A percentile compares a stretch with the other conserved stretches of the same genome.
These are phyloP conservation scores for Sarotherodon lohbergeri DNA, from an alignment of 2,113 vertebrate genomes.

Conservation along the genomic window DNA sequence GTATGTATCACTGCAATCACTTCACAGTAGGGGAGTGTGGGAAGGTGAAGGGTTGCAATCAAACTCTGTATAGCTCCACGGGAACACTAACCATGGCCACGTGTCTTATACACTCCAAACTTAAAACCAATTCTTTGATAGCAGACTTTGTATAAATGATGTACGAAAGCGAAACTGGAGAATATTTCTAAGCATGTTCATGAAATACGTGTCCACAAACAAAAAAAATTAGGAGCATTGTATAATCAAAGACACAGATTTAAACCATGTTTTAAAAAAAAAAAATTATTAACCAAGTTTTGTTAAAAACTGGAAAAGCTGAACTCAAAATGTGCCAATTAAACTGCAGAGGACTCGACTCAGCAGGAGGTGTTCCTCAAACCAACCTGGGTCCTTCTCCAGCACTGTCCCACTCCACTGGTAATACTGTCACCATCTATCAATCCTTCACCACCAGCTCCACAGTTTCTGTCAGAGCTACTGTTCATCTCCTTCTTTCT, in stretches of 20 bases:
- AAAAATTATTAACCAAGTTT: neutral
- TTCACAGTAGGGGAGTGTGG: neutral
- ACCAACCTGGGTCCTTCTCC: slow-evolving; percentile 1
- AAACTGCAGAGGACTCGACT: neutral
- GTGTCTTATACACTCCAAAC: neutral
- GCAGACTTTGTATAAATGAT: neutral
- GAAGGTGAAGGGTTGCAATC: neutral
- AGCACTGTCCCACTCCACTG: slow-evolving; percentile 7
- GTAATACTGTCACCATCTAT: slow-evolving; percentile 46
- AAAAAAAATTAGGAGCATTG: neutral
- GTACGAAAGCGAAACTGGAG: neutral
- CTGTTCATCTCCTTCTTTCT: slow-evolving; percentile 32
- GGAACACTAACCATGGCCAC: neutral
- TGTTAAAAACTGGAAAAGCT: neutral
- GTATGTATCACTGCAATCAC: slow-evolving; percentile 24
- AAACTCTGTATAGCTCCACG: neutral
- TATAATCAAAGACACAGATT: neutral
- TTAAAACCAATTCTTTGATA: neutral
- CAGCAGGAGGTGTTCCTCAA: neutral
- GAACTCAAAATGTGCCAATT: neutral
- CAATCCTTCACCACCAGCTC: slow-evolving; percentile 24
- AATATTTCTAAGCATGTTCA: neutral
- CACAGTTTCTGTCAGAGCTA: slow-evolving; percentile 27
- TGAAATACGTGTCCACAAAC: neutral
- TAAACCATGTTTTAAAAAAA: neutral